These are phyloP conservation scores for Heteropelma amictum DNA, from an alignment of 2,888 invertebrate species.

Conservation along the genomic window DNA sequence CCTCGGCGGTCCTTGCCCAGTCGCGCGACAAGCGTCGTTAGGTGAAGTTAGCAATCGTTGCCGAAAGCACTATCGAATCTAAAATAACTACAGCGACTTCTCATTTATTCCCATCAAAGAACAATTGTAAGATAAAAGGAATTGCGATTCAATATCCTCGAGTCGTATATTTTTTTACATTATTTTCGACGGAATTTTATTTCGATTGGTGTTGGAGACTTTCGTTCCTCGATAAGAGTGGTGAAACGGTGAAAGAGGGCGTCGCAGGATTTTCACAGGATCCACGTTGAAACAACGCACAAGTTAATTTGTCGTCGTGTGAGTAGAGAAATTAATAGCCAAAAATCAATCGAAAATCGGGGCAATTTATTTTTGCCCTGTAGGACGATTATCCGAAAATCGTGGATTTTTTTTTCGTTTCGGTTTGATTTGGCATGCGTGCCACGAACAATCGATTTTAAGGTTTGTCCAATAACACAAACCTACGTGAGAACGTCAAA, in stretches of 20 bases:
- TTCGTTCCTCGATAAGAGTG: conserved; percentile 25
- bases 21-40: conserved; percentile 60
- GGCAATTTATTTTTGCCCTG: too few relatives aligned
- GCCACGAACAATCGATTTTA: conserved; percentile 37
- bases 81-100: not conserved
- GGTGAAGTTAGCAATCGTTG: conserved; percentile 48
- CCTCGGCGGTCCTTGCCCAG: too few relatives aligned
- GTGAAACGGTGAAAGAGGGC: conserved; percentile 24
- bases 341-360: too few relatives aligned
- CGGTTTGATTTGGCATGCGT: not conserved
- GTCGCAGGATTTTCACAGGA: conserved; percentile 37
- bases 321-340: not conserved
- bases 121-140: not conserved
- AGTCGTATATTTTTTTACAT: not conserved
- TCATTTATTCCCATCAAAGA: not conserved
- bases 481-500: not conserved
- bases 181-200: not conserved
- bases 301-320: conserved; percentile 6
- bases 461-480: conserved; percentile 20
- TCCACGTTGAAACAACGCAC: not conserved
- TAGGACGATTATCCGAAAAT: not conserved
- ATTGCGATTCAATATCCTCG: not conserved
- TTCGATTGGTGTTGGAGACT: conserved; percentile 10
- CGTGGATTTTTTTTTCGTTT: not conserved
- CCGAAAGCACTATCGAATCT: conserved; percentile 13